Evolutionary conservation across 2,797 vertebrate genomes (phyloP), one percentile per base, ranked within the genome.

Genomic region (Tauraco hartlaubi): DNA sequence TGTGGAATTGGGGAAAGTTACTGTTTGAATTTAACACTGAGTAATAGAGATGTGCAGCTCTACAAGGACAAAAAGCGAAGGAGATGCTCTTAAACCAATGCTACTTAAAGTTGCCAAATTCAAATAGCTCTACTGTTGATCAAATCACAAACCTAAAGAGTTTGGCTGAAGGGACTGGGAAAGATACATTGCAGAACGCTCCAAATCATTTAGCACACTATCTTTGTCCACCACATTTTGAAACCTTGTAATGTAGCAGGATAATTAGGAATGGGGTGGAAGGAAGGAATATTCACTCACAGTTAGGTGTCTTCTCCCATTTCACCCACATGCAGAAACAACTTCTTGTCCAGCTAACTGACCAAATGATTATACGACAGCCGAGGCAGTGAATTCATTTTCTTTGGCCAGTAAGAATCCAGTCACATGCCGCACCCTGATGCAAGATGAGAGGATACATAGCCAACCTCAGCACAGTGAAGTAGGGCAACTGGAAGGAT

Each of bases 351-450:
- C 86, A 64, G 51, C 73, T 67, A 64, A 79, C 43, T 83, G 76
- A 66, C 5, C 49, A 75, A 64, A 81, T 76, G 29, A 73, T 72
- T 78, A 54, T 9, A 59, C 0, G n/a, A 64, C 44, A 87, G 72
- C 18, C 48, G 71, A 68, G 44, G 37, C 61, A 54, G n/a, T 31
- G 55, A 92, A 80, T 68, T 71, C 23, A 71, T 79, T 87, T 91
- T 67, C 67, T 92, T 89, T 94, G 84, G 63, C 48, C 46, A 16
- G 43, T 64, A 75, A 75, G 44, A 87, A 95, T 94, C 66, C 72
- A 68, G 79, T 95, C 92, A 90, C 88, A 90, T 91, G 86, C 85
- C 85, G 82, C 75, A 94, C 66, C 92, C 89, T 96, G 82, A 67
- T 79, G 77, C 91, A 93, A 88, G 68, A 93, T 90, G 86, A 94